Percentiles rank a stretch among this genome's conserved stretches.
Evolutionary conservation across 1,140 invertebrate species (phyloP).

Genomic region (Sitophilus oryzae): DNA sequence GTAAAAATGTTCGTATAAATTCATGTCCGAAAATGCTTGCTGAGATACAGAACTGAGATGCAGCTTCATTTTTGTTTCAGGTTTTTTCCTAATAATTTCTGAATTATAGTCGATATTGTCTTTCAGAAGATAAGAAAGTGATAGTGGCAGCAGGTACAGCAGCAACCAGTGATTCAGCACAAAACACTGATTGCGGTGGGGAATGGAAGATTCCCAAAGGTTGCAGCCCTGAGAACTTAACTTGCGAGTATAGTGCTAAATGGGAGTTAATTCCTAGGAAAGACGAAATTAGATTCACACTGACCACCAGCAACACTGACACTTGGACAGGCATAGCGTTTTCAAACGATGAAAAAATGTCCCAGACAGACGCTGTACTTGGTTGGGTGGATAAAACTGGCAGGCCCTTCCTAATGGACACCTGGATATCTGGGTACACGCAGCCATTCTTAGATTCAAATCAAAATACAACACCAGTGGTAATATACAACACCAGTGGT

Average conservation of each 20-base stretch:
- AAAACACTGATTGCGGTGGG: constrained; percentile 59
- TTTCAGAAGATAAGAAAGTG: constrained; percentile 37
- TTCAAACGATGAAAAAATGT: constrained; percentile 79
- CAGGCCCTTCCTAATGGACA: constrained; percentile 79
- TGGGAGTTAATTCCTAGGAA: constrained; percentile 76
- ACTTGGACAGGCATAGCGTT: constrained; percentile 94
- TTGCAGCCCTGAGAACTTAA: constrained; percentile 61
- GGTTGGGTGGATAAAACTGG: constrained; percentile 80
- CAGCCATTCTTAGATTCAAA: constrained; percentile 68
- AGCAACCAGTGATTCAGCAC: constrained; percentile 21
- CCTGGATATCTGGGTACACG: constrained; percentile 74
- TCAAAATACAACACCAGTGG: no score
- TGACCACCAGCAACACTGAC: constrained; percentile 74
- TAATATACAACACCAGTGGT: constrained; percentile 65
- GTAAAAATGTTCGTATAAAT: no score
- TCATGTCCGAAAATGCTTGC: no score
- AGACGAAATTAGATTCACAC: constrained; percentile 78
- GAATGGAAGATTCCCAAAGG: constrained; percentile 70
- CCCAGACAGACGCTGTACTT: constrained; percentile 76
- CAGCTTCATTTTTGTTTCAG: no score
- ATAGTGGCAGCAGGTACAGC: constrained; percentile 20
- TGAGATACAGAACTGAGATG: no score
- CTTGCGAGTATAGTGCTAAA: constrained; percentile 75
- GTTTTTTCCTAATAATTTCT: no score
- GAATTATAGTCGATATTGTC: no score